These are phyloP conservation scores for Gallinago media DNA, from an alignment of 2,113 vertebrate genomes.

Conservation along the genomic window DNA sequence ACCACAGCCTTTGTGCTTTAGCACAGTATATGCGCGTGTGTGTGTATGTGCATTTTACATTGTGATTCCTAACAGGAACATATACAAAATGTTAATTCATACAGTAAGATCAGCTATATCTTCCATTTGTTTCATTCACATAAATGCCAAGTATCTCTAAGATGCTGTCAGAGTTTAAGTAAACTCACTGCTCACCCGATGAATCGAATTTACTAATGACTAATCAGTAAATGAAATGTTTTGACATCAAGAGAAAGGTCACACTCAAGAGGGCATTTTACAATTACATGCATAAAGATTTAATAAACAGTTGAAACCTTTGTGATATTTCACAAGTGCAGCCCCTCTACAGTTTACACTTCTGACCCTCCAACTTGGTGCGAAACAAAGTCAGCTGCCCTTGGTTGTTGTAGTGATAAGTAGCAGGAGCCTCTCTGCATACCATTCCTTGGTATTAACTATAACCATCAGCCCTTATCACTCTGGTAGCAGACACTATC, in stretches of 20 bases:
- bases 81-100: not conserved
- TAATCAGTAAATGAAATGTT: not conserved
- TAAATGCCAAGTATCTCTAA: not conserved
- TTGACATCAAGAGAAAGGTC: not conserved
- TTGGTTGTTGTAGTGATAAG: not conserved
- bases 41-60: not conserved
- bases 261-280: not conserved
- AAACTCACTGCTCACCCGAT: not conserved
- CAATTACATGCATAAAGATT: not conserved
- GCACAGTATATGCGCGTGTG: no score
- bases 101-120: not conserved
- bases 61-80: not conserved
- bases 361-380: not conserved
- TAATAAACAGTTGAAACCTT: not conserved
- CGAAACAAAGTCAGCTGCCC: not conserved
- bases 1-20: not conserved
- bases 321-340: not conserved
- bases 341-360: not conserved
- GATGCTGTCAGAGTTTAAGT: not conserved
- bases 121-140: not conserved
- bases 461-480: not conserved
- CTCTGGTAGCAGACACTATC: not conserved
- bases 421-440: not conserved
- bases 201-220: not conserved
- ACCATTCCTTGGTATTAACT: not conserved